phyloP scores from a whole-genome alignment of 2,113 vertebrate species.

The Mesoclemmys tuberculata region DNA sequence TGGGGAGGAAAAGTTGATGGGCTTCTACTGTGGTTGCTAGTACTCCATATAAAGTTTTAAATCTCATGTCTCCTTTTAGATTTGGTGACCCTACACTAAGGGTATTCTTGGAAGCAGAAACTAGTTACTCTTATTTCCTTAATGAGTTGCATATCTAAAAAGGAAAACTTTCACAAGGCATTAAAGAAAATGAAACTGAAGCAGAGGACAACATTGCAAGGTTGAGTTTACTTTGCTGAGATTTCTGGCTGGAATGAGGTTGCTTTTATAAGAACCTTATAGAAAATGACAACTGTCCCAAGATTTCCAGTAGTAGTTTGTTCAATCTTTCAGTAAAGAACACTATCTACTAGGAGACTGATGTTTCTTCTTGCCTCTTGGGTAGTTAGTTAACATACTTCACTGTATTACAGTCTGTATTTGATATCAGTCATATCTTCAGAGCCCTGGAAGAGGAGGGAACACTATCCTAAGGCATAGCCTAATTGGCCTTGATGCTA shows the following conservation, averaged over 20 bases:
- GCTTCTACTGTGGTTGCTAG: neutral
- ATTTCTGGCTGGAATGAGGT: too few species aligned
- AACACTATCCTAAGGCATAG: neutral
- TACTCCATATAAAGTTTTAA: neutral
- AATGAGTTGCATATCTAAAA: neutral
- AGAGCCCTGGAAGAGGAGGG: neutral
- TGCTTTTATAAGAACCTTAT: neutral
- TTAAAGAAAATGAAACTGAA: neutral
- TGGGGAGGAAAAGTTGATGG: neutral
- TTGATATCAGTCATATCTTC: neutral
- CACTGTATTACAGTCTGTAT: neutral
- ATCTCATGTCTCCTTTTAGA: neutral
- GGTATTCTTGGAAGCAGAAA: neutral
- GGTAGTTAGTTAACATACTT: neutral
- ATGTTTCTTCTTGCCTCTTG: neutral
- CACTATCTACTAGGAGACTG: neutral
- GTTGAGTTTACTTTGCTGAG: neutral
- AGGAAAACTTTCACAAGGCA: rapidly evolving
- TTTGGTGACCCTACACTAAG: rapidly evolving
- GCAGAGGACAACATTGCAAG: neutral
- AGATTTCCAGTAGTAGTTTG: rapidly evolving
- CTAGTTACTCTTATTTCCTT: rapidly evolving
- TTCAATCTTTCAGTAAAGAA: rapidly evolving
- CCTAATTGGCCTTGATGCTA: neutral
- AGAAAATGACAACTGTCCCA: neutral